Evolutionary conservation across 2,888 invertebrate species (phyloP).

Genomic region (Elmis aenea): DNA sequence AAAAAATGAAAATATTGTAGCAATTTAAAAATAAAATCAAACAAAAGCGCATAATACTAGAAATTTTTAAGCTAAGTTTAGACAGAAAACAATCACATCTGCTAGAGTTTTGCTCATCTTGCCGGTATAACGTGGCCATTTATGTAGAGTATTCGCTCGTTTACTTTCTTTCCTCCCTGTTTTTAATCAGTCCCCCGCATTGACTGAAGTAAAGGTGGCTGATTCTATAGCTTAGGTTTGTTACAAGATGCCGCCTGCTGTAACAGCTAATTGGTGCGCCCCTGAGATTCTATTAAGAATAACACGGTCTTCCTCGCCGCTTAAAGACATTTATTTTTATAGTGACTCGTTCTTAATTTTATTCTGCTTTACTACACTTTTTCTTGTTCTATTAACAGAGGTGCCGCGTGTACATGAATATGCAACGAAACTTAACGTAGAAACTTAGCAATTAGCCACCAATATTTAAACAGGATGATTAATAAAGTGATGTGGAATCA

Average conservation of each 20-base stretch:
- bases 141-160: constrained; percentile 1
- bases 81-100: too few species aligned
- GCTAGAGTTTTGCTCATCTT: too few species aligned
- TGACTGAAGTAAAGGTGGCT: constrained; percentile 12
- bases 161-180: constrained; percentile 7
- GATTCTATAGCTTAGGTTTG: constrained; percentile 14
- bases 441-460: too few species aligned
- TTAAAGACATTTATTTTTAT: constrained; percentile 39
- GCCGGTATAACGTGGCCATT: too few species aligned
- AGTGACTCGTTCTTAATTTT: constrained; percentile 34
- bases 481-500: too few species aligned
- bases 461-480: too few species aligned
- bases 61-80: too few species aligned
- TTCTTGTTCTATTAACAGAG: constrained; percentile 27
- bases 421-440: constrained; percentile 15
- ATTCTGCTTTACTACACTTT: constrained; percentile 33
- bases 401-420: constrained; percentile 25
- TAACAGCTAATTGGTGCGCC: constrained; percentile 41
- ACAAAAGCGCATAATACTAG: too few species aligned
- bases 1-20: too few species aligned
- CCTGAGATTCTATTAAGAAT: constrained; percentile 40
- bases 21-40: too few species aligned
- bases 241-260: constrained; percentile 25
- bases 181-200: constrained; percentile 6
- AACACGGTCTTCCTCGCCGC: constrained; percentile 30